phyloP scores from a whole-genome alignment of 1,140 invertebrate genomes.

The Oedothorax gibbosus region DNA sequence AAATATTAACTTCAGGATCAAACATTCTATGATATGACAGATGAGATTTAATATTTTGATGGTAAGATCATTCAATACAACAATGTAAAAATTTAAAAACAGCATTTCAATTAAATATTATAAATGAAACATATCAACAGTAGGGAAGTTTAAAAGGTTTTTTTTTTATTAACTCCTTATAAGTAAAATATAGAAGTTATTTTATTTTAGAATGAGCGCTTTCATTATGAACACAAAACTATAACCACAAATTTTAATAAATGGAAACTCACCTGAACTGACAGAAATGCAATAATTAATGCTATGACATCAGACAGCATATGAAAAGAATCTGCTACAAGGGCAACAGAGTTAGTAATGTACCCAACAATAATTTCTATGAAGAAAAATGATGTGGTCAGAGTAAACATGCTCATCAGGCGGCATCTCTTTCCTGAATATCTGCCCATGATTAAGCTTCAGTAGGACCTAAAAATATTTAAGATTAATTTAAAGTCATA shows the following conservation, averaged over 20 bases:
- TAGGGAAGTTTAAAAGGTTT: no score
- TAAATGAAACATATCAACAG: no score
- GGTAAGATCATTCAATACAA: no score
- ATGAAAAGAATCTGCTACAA: conserved; percentile 73
- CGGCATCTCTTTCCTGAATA: conserved; percentile 75
- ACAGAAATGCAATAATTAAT: conserved; percentile 67
- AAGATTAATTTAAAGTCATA: background rate
- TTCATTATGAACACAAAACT: no score
- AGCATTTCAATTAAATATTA: no score
- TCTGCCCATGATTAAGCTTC: conserved; percentile 49
- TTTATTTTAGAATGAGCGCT: no score
- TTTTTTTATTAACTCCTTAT: no score
- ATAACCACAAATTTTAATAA: background rate
- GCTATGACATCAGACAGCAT: conserved; percentile 74
- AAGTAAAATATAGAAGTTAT: no score
- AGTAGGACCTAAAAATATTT: background rate
- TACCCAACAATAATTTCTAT: conserved; percentile 73
- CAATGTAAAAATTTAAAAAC: no score
- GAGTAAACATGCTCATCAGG: conserved; percentile 77
- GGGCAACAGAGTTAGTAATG: conserved; percentile 72
- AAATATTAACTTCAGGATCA: no score
- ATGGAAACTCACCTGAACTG: conserved; percentile 54
- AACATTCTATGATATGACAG: no score
- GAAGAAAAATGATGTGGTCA: conserved; percentile 72
- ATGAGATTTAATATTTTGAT: no score